Percentiles rank a stretch among this genome's conserved stretches.
phyloP scores from a whole-genome alignment of 1,140 invertebrate genomes.

The Drosophila repletoides region DNA sequence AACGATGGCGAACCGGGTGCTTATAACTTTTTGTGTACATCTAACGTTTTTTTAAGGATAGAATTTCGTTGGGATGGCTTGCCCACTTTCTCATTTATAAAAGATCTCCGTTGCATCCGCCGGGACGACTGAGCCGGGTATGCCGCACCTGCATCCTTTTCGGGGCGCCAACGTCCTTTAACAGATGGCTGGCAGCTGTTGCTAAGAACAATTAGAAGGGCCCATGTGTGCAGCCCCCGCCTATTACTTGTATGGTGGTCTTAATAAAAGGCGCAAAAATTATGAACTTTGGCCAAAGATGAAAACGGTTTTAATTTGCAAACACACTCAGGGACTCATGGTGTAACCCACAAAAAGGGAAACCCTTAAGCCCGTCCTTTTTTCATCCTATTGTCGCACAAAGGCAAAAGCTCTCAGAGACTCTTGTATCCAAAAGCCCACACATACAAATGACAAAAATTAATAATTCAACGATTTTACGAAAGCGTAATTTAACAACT shows the following conservation, averaged over 20 bases:
- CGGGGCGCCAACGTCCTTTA: constrained; percentile 4
- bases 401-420: background rate
- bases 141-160: constrained; percentile 4
- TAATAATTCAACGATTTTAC: constrained; percentile 44
- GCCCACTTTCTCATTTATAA: background rate
- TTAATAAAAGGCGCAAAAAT: constrained; percentile 70
- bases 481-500: constrained; percentile 28
- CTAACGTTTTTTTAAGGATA: background rate
- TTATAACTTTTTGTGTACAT: constrained; percentile 24
- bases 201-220: constrained; percentile 60
- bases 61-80: background rate
- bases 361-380: background rate
- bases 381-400: background rate
- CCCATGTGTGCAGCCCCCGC: constrained; percentile 23
- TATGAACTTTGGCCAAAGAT: constrained; percentile 70
- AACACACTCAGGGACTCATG: constrained; percentile 20
- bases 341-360: background rate
- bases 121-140: background rate
- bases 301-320: constrained; percentile 70
- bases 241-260: constrained; percentile 13
- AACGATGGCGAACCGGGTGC: constrained; percentile 15
- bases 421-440: constrained; percentile 3
- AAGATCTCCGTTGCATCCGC: constrained; percentile 11
- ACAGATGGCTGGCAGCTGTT: no score
- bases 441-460: constrained; percentile 23